Conservation (phyloP, 1,140 invertebrate genomes). For the Battus philenor region DNA sequence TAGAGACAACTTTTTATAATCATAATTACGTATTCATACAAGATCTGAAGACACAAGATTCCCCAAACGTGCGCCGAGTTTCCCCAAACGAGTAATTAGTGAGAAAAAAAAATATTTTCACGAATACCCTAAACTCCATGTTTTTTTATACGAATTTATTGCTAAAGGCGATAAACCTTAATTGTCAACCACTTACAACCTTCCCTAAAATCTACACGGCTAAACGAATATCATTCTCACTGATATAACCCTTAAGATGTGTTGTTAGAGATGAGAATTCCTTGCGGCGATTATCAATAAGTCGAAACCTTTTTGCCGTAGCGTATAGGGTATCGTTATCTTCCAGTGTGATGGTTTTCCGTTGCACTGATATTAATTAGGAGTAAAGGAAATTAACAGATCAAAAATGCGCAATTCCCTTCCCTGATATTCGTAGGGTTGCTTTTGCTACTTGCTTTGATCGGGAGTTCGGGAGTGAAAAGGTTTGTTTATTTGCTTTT, state of each 20-base stretch:
- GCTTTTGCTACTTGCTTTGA: conserved; percentile 8
- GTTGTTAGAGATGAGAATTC: conserved; percentile 1
- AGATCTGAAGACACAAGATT: no score
- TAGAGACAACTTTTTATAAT: no score
- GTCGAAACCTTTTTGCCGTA: neutral
- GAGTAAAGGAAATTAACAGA: conserved; percentile 12
- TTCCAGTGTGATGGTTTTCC: conserved; percentile 9
- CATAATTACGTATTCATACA: no score
- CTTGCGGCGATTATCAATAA: neutral
- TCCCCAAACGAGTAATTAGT: no score
- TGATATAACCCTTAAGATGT: no score
- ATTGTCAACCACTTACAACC: neutral
- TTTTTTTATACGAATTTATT: conserved; percentile 1
- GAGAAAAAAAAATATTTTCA: neutral
- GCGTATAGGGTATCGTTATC: conserved; percentile 6
- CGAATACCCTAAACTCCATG: neutral
- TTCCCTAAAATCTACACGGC: neutral
- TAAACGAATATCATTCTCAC: neutral
- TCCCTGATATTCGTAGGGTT: conserved; percentile 3
- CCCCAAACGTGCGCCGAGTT: no score
- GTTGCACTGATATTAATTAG: conserved; percentile 12
- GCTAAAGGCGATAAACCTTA: conserved; percentile 5
- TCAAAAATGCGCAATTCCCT: conserved; percentile 10
- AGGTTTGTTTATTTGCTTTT: no score
- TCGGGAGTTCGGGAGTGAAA: no score